Base-by-base conservation (phyloP, 2,797 vertebrate genomes). In the Hippopotamyrus pictus region DNA sequence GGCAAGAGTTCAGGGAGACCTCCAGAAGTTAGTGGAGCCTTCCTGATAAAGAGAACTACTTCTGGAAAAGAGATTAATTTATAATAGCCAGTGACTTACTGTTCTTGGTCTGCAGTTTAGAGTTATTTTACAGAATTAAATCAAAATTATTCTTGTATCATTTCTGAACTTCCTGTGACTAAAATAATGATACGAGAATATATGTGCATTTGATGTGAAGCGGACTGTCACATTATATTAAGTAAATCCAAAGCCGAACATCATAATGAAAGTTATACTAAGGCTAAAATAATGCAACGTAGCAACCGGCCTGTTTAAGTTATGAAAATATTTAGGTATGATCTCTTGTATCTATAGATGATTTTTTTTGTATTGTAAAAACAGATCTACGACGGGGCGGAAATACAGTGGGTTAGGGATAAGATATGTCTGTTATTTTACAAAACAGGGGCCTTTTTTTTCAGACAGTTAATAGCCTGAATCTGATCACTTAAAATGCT, bases 251-350 rank as follows among this genome's bases (percentile, higher is more conserved):
- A 86, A 51, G 46, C 9, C 22, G 14, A 46, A 89, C 29, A 57
- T 57, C 85, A 89, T 89, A 89, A 92, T 90, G 88, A 17, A 89
- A 90, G 89, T 2, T 25, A 89, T 19, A 89, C 90, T 93, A 90
- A 92, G 91, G 90, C 41, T 89, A 89, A 90, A 93, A 94, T 92
- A 95, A 93, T 91, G 90, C 69, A 48, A 89, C 90, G 79, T 53
- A 88, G 91, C 19, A 91, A 89, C 89, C 29, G 88, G 91, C 91
- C 91, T 88, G 90, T 89, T 89, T 91, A 92, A 95, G 95, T 94
- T 96, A 96, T 94, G 94, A 94, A 91, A 91, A 84, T 91, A 92
- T 94, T 95, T 89, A 89, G 0, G 90, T 88, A 57, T 33, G 17
- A 54, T 73, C 44, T 92, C 92, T 91, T 93, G 91, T 91, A 91